Evolutionary conservation across 2,888 invertebrate genomes (phyloP).

Genomic region (Periphyllus acericola): DNA sequence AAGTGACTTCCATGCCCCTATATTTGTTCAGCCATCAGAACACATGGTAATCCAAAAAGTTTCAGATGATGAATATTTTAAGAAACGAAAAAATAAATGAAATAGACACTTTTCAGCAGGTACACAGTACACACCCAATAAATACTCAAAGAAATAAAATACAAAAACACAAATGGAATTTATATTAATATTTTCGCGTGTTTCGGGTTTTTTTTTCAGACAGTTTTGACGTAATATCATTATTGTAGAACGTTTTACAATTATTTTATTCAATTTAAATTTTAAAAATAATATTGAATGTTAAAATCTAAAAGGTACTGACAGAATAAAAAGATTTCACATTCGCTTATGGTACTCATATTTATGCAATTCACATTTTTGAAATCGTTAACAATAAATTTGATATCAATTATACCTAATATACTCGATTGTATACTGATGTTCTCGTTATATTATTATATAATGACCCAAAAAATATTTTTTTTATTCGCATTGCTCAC

Average conservation of each 20-base stretch:
- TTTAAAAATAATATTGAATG: not conserved
- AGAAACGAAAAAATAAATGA: not conserved
- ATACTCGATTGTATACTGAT: too few relatives aligned
- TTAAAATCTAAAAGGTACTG: not conserved
- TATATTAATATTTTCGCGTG: not conserved
- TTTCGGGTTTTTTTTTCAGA: too few relatives aligned
- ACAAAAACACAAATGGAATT: not conserved
- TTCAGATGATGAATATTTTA: not conserved
- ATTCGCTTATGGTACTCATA: too few relatives aligned
- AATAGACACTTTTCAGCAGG: not conserved
- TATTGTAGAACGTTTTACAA: not conserved
- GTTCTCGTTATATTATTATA: too few relatives aligned
- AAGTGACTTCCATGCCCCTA: not conserved
- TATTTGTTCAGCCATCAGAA: constrained; percentile 1
- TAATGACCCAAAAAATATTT: too few relatives aligned
- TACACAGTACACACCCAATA: not conserved
- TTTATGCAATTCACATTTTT: too few relatives aligned
- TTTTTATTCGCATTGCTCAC: too few relatives aligned
- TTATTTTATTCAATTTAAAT: not conserved
- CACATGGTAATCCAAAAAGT: not conserved
- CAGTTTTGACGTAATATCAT: too few relatives aligned
- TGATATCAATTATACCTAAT: too few relatives aligned
- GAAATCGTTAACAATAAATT: too few relatives aligned
- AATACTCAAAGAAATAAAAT: not conserved
- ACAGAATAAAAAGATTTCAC: too few relatives aligned